These are phyloP conservation scores for Cheumatopsyche charites DNA, from an alignment of 1,140 invertebrate species.

Conservation along the genomic window DNA sequence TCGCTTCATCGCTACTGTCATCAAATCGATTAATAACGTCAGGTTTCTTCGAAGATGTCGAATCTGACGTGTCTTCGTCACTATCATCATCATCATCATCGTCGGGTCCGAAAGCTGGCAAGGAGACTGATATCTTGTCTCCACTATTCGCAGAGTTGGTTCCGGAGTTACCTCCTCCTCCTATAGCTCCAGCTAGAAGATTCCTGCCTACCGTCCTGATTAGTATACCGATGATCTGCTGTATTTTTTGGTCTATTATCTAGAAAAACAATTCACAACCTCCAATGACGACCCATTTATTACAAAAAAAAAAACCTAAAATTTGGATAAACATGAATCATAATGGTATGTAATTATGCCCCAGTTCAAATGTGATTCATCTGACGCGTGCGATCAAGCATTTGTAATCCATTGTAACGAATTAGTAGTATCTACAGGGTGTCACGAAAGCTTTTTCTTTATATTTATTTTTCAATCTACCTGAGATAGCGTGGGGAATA, in stretches of 20 bases:
- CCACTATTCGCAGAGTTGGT: constrained; percentile 52
- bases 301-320: neutral
- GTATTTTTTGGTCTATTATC: constrained; percentile 79
- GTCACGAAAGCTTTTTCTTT: neutral
- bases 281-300: neutral
- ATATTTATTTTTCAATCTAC: constrained; percentile 55
- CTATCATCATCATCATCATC: constrained; percentile 55
- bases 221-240: constrained; percentile 70
- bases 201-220: constrained; percentile 71
- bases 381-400: too few species aligned
- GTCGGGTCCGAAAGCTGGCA: constrained; percentile 61
- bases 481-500: constrained; percentile 77
- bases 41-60: neutral
- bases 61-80: constrained; percentile 48
- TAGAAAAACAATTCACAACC: constrained; percentile 60
- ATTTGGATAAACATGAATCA: neutral
- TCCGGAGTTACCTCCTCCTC: constrained; percentile 53
- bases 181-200: constrained; percentile 64
- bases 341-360: too few species aligned
- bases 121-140: constrained; percentile 55
- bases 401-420: too few species aligned
- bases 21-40: constrained; percentile 30
- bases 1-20: constrained; percentile 23
- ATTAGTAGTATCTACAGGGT: neutral
- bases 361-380: too few species aligned